Conservation (phyloP, 2,797 vertebrate species). For the Anableps anableps region DNA sequence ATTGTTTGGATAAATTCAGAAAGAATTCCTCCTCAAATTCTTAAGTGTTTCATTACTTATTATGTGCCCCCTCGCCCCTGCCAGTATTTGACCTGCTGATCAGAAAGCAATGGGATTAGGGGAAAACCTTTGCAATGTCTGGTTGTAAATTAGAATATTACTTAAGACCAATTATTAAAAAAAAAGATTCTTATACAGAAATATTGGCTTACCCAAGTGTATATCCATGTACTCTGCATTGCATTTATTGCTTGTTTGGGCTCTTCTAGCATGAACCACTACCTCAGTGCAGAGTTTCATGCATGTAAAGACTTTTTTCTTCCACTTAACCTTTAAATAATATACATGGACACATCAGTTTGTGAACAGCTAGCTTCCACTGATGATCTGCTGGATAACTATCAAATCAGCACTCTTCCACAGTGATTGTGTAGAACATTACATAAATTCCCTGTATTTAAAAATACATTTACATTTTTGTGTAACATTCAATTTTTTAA, state of each 20-base stretch:
- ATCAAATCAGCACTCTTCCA: not conserved
- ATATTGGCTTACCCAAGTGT: not conserved
- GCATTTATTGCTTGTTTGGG: not conserved
- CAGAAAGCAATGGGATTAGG: not conserved
- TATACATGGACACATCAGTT: not conserved
- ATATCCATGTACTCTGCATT: not conserved
- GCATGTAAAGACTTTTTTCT: not conserved
- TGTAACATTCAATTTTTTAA: too few species aligned
- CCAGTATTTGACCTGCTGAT: not conserved
- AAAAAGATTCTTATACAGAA: not conserved
- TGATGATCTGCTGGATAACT: not conserved
- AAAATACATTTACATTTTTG: too few species aligned
- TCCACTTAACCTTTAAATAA: not conserved
- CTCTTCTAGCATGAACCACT: not conserved
- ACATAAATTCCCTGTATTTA: too few species aligned
- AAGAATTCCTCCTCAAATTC: slow-evolving; percentile 35
- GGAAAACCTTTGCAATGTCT: not conserved
- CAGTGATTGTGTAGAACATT: not conserved
- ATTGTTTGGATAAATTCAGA: slow-evolving; percentile 33
- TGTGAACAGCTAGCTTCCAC: not conserved
- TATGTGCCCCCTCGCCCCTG: too few species aligned
- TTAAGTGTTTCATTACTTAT: slow-evolving; percentile 23
- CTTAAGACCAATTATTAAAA: too few species aligned
- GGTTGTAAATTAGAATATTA: not conserved
- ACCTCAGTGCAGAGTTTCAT: not conserved